Conservation (phyloP, 2,113 vertebrate genomes). For the Albula goreensis region DNA sequence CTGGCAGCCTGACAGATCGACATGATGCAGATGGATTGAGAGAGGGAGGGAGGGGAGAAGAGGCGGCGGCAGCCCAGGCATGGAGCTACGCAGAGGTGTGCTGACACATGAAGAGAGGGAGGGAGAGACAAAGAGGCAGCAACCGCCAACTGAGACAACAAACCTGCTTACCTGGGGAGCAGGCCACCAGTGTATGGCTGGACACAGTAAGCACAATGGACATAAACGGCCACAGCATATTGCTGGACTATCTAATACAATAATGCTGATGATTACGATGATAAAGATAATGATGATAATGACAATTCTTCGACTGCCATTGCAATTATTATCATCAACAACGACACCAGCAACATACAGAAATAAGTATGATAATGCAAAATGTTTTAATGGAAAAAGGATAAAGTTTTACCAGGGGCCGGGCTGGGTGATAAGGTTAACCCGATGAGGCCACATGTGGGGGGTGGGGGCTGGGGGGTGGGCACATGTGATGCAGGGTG, state of each 20-base stretch:
- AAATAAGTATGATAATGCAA: too few species aligned
- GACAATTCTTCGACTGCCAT: background rate
- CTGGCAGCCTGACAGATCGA: slow-evolving; percentile 83
- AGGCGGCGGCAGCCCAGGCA: slow-evolving; percentile 11
- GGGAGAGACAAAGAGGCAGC: slow-evolving; percentile 13
- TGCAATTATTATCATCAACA: background rate
- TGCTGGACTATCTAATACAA: background rate
- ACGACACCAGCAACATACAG: background rate
- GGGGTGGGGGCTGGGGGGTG: background rate
- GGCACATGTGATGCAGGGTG: slow-evolving; percentile 57
- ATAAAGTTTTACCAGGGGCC: slow-evolving; percentile 25
- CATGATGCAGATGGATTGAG: slow-evolving; percentile 83
- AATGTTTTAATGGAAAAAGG: background rate
- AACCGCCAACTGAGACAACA: background rate
- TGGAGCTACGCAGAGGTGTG: slow-evolving; percentile 34
- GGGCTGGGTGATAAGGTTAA: slow-evolving; percentile 32
- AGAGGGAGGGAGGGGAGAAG: slow-evolving; percentile 53
- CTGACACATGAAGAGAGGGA: slow-evolving; percentile 7
- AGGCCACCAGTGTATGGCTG: background rate
- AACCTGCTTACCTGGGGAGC: background rate
- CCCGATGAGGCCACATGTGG: slow-evolving; percentile 43
- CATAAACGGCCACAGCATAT: background rate
- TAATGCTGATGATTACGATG: background rate
- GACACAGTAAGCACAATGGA: background rate
- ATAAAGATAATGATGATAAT: background rate